Evolutionary conservation across 2,113 vertebrate genomes (phyloP).

Genomic region (Lathamus discolor): DNA sequence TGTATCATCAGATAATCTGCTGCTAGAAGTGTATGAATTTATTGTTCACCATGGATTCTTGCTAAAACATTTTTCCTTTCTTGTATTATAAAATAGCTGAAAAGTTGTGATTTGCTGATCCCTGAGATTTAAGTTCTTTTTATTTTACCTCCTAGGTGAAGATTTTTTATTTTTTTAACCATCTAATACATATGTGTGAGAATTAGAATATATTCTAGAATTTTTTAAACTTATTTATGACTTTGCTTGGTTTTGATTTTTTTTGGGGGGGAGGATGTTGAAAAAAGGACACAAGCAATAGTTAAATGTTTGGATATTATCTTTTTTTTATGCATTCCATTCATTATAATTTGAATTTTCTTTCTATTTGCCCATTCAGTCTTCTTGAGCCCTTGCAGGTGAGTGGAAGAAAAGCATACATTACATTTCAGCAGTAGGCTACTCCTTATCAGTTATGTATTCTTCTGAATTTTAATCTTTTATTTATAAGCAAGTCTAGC

Average conservation of each 20-base stretch:
- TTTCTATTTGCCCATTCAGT: background rate
- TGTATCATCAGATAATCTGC: background rate
- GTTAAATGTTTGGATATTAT: background rate
- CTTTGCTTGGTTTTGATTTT: background rate
- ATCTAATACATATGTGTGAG: background rate
- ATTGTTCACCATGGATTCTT: background rate
- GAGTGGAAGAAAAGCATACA: background rate
- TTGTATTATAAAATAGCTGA: background rate
- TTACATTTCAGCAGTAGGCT: background rate
- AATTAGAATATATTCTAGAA: background rate
- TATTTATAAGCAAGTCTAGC: background rate
- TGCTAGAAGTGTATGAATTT: background rate
- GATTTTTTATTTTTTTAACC: background rate
- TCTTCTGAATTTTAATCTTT: background rate
- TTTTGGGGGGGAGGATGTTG: fast-evolving
- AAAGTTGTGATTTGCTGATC: background rate
- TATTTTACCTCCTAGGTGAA: background rate
- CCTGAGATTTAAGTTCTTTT: background rate
- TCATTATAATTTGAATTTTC: background rate
- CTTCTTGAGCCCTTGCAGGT: background rate
- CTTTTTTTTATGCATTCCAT: background rate
- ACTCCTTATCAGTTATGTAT: background rate
- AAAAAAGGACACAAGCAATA: background rate
- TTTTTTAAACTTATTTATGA: background rate
- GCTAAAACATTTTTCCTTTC: background rate